These are phyloP conservation scores for Drosophila baimaii DNA, from an alignment of 1,140 invertebrate genomes.

Conservation along the genomic window DNA sequence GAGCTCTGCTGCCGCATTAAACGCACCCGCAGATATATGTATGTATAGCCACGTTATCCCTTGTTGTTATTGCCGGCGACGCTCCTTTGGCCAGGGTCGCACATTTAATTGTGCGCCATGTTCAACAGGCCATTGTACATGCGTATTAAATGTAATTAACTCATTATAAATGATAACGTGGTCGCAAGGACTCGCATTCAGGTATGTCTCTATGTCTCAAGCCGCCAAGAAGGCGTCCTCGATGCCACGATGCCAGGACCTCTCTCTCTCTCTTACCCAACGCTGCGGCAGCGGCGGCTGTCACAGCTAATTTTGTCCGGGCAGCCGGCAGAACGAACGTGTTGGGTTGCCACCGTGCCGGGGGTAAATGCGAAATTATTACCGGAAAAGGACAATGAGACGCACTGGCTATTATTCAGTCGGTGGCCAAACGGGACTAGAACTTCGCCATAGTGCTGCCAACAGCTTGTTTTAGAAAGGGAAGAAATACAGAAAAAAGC, in stretches of 20 bases:
- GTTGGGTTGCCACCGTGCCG: slow-evolving; percentile 55
- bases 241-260: slow-evolving; percentile 2
- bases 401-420: slow-evolving; percentile 68
- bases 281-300: slow-evolving; percentile 31
- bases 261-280: slow-evolving; percentile 12
- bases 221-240: slow-evolving; percentile 26
- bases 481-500: background rate
- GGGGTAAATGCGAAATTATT: slow-evolving; percentile 75
- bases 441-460: slow-evolving; percentile 11
- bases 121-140: slow-evolving; percentile 81
- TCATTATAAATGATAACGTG: slow-evolving; percentile 82
- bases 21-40: slow-evolving; percentile 22
- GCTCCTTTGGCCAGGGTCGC: slow-evolving; percentile 65
- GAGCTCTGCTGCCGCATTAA: slow-evolving; percentile 18
- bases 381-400: slow-evolving; percentile 75
- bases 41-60: slow-evolving; percentile 42
- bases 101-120: slow-evolving; percentile 78
- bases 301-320: slow-evolving; percentile 72
- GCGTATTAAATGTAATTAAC: slow-evolving; percentile 83
- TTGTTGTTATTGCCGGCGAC: slow-evolving; percentile 44
- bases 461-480: background rate
- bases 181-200: slow-evolving; percentile 52
- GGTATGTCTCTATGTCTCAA: slow-evolving; percentile 60
- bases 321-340: slow-evolving; percentile 62
- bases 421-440: slow-evolving; percentile 25